Conservation (phyloP, 2,113 vertebrate genomes). For the Emydocephalus ijimae region DNA sequence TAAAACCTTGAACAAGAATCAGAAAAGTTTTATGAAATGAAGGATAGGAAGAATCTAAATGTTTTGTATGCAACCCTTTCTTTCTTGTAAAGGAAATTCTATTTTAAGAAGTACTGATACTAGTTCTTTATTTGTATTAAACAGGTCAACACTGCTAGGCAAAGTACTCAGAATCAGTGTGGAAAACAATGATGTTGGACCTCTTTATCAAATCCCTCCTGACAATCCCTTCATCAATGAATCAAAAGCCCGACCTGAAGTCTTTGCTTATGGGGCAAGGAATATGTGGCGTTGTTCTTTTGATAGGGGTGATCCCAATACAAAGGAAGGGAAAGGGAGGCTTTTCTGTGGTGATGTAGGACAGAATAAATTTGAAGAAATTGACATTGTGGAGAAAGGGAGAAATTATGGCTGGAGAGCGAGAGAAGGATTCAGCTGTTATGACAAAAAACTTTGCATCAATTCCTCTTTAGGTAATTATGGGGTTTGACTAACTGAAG, state of each 20-base stretch:
- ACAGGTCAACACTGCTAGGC: constrained; percentile 88
- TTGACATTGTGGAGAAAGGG: constrained; percentile 89
- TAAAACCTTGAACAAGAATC: background rate
- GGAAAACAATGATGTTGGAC: constrained; percentile 76
- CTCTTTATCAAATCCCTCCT: constrained; percentile 80
- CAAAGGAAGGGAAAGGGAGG: constrained; percentile 83
- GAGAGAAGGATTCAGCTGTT: constrained; percentile 92
- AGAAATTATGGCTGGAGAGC: constrained; percentile 95
- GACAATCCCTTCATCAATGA: constrained; percentile 87
- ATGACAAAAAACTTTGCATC: constrained; percentile 89
- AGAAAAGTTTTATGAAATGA: background rate
- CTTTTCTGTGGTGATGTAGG: constrained; percentile 96
- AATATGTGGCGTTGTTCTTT: constrained; percentile 99
- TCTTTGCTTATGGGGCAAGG: constrained; percentile 88
- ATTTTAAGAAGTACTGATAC: background rate
- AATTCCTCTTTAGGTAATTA: constrained; percentile 87
- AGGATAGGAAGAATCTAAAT: background rate
- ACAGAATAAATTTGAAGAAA: constrained; percentile 94
- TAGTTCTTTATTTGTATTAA: background rate
- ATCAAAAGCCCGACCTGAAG: constrained; percentile 78
- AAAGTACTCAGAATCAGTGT: constrained; percentile 93
- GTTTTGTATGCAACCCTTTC: background rate
- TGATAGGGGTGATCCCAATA: constrained; percentile 80
- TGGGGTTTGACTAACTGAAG: background rate
- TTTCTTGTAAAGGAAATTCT: background rate